A percentile compares a stretch with the other conserved stretches of the same genome.
Conservation (phyloP, 2,888 invertebrate species). For the Omphaloscelis lunosa region DNA sequence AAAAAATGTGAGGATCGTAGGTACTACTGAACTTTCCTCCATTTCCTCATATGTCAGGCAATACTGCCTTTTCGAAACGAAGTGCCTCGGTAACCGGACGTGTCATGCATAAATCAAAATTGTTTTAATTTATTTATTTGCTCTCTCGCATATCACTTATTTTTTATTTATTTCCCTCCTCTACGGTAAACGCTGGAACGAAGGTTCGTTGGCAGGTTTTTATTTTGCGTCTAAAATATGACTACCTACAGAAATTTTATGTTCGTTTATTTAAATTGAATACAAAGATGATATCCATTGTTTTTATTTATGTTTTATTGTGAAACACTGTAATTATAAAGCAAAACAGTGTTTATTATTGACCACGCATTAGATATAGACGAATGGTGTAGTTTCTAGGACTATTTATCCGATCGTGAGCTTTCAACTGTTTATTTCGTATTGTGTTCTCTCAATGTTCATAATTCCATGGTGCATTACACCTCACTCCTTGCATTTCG, state of each 20-base stretch:
- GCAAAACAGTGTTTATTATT: background rate
- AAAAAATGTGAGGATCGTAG: background rate
- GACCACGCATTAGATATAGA: background rate
- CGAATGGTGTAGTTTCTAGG: background rate
- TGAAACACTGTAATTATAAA: background rate
- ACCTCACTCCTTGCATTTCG: background rate
- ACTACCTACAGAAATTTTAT: constrained; percentile 19
- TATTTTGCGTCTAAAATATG: constrained; percentile 30
- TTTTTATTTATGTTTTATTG: background rate
- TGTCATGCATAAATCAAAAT: constrained; percentile 53
- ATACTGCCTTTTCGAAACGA: constrained; percentile 2
- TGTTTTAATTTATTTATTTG: constrained; percentile 54
- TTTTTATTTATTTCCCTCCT: constrained; percentile 35
- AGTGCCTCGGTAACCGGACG: constrained; percentile 13
- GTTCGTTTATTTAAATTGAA: constrained; percentile 3
- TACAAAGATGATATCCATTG: background rate
- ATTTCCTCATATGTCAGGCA: background rate
- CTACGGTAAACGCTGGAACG: constrained; percentile 27
- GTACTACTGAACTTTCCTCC: background rate
- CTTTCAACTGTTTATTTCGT: background rate
- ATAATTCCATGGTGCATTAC: background rate
- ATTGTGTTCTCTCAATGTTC: background rate
- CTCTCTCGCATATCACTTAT: constrained; percentile 33
- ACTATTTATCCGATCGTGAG: background rate
- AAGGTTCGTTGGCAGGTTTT: constrained; percentile 10